These are phyloP conservation scores for Corythoichthys intestinalis DNA, from an alignment of 2,113 vertebrate species.

Conservation along the genomic window DNA sequence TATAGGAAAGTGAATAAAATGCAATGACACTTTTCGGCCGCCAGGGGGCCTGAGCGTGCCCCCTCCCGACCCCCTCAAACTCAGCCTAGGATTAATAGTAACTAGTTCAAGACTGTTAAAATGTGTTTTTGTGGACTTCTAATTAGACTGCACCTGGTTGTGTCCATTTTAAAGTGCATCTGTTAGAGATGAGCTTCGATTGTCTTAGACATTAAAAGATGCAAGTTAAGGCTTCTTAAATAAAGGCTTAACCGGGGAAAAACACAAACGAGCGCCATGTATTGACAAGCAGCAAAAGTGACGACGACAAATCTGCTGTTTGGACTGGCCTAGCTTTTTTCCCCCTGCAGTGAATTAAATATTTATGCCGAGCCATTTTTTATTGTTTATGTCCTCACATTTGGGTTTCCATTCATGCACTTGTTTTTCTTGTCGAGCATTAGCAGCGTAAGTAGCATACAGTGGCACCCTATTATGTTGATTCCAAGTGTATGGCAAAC, in stretches of 20 bases:
- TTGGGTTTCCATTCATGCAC: neutral
- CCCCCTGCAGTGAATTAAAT: constrained; percentile 8
- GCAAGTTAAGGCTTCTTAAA: neutral
- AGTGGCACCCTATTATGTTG: neutral
- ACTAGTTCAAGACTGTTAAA: too few species aligned
- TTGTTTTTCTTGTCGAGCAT: neutral
- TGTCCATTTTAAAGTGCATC: neutral
- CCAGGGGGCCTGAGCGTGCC: too few species aligned
- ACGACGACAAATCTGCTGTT: neutral
- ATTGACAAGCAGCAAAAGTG: constrained; percentile 6
- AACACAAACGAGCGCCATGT: constrained; percentile 15
- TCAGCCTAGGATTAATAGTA: neutral
- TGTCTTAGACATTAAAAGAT: neutral
- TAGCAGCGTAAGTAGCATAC: neutral
- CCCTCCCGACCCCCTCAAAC: too few species aligned
- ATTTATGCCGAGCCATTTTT: constrained; percentile 19
- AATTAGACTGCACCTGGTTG: neutral
- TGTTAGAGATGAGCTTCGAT: neutral
- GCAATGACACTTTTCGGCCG: too few species aligned
- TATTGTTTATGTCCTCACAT: constrained; percentile 10
- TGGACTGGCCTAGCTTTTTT: constrained; percentile 6
- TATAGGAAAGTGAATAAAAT: too few species aligned
- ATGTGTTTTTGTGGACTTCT: neutral
- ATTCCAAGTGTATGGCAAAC: neutral
- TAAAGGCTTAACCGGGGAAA: neutral